Percentiles rank a stretch among this genome's conserved stretches.
phyloP scores from a whole-genome alignment of 2,888 invertebrate genomes.

The Parapristionchus giblindavisi region DNA sequence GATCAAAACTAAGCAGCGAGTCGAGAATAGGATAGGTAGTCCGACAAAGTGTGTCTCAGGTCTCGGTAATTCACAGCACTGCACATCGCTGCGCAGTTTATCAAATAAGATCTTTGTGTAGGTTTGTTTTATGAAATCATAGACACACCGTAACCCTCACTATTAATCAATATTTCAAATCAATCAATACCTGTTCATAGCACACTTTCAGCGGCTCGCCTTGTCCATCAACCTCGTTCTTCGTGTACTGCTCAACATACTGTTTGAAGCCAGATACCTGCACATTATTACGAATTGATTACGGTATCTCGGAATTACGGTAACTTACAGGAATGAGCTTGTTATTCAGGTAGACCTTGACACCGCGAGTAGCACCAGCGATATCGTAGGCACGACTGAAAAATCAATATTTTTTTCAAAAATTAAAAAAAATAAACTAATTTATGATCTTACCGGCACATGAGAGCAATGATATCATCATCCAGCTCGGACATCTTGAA shows the following conservation, averaged over 20 bases:
- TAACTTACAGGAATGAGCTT: constrained; percentile 77
- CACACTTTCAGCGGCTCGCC: constrained; percentile 86
- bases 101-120: too few species aligned
- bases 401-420: not conserved
- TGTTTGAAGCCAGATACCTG: constrained; percentile 89
- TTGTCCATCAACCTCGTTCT: constrained; percentile 80
- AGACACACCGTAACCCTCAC: not conserved
- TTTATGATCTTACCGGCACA: constrained; percentile 78
- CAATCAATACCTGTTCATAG: constrained; percentile 77
- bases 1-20: too few species aligned
- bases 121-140: too few species aligned
- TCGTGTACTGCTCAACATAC: constrained; percentile 90
- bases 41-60: too few species aligned
- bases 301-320: not conserved
- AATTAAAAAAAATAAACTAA: too few species aligned
- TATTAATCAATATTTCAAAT: not conserved
- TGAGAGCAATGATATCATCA: constrained; percentile 88
- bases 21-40: too few species aligned
- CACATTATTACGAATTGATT: too few species aligned
- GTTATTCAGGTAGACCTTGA: constrained; percentile 90
- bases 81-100: too few species aligned
- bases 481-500: constrained; percentile 93
- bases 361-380: constrained; percentile 87
- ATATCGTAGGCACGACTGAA: constrained; percentile 89
- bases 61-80: too few species aligned